Evolutionary conservation across 2,888 invertebrate species (phyloP), one percentile per base, ranked within the genome.

Genomic region (Phyllotreta cruciferae): DNA sequence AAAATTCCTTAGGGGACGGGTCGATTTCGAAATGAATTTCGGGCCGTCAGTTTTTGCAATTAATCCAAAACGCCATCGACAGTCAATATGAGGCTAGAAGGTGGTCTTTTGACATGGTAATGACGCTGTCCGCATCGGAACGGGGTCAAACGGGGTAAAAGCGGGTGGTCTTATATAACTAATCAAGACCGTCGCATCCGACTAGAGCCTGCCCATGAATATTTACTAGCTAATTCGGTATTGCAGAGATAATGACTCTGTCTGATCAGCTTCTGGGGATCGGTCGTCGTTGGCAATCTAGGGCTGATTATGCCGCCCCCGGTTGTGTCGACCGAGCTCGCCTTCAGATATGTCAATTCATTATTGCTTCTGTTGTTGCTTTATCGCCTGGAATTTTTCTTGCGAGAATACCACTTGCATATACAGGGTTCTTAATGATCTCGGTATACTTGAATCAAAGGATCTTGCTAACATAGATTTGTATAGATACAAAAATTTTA

Each of bases 131-230:
- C 72, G 70, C 69, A 63, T 63, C 61, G 57, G 36, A 66, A 62
- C 64, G 65, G 68, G 70, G 68, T 62, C 61, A 62, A 47, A 55
- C 62, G 67, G 64, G 58, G 58, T 47, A 39, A 50, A 56, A 39
- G 54, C 60, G 64, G 64, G 56, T 54, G 61, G 62, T 56, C 58
- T 62, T 70, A 69, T 70, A 69, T 70, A 70, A 71, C 75, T 75
- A 77, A 77, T 77, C 76, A 77, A 77, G 74, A 70, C 71, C 73
- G 65, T 61, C 56, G 66, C 66, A 68, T 63, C 71, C 75, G 72
- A 76, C 75, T 76, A 77, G 75, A 74, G 71, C 72, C 74, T 84
- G 66, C 90, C 91, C 79, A 89, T 80, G 80, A 80, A 79, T 80
- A 80, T 80, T 79, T 78, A 79, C 77, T 70, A 78, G 77, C 75